Base-by-base conservation (phyloP, 2,888 invertebrate species). In the Dichetophora obliterata region DNA sequence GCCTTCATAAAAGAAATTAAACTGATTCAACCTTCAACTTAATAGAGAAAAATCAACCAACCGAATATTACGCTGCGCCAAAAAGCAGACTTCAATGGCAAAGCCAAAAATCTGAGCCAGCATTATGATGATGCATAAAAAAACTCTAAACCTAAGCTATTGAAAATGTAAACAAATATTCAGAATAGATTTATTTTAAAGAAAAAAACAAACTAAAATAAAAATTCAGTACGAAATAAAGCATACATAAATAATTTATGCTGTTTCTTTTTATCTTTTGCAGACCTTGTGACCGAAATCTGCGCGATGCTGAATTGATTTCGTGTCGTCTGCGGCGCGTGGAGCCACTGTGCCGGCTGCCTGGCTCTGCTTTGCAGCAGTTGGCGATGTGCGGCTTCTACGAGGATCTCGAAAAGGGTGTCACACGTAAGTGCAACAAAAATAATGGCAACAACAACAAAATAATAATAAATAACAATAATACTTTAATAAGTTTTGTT, bases 341-440 rank as follows among this genome's bases (percentile, higher is more conserved):
- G 82, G 92, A 92, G 83, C 91, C 92, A 80, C 86, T 93, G 79
- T 91, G 91, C 85, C 91, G 92, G 81, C 90, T 93, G 79, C 94
- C 94, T 70, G 92, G 93, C 80, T 91, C 92, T 31, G 91, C 94
- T 75, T 90, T 95, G 75, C 93, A 94, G 86, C 94, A 95, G 88
- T 90, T 95, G 83, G 94, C 94, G 80, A 91, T 92, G 88, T 93
- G 93, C 88, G 94, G 94, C 79, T 94, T 93, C 89, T 94, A 94
- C 89, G 95, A 95, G 88, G 93, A 94, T 86, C 90, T 95, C 82
- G 94, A 94, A 86, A 93, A 93, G 86, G 94, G 94, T 77, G 93
- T 95, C 74, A 94, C 94, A 84, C 90, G 95, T 95, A 90, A 93
- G 94, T 92, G 82, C 24, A 71, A 61, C 9, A 79, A 34, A 43